Percentiles rank a stretch among this genome's conserved stretches.
Conservation (phyloP, 2,888 invertebrate species). For the Epirrhoe tristata region DNA sequence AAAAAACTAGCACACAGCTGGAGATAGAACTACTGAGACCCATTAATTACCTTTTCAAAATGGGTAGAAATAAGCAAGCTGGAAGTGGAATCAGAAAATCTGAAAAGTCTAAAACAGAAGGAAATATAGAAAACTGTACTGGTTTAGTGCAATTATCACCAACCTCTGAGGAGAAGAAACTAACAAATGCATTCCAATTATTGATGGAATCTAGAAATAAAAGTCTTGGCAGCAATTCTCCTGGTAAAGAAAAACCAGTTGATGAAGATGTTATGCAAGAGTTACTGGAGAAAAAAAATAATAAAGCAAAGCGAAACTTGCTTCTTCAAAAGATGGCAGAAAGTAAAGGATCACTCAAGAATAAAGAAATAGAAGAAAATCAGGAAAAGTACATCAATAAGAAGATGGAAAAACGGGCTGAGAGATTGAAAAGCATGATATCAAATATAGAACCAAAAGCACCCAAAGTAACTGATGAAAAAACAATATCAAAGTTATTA, state of each 20-base stretch:
- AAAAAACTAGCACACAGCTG: conserved; percentile 37
- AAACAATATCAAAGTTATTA: conserved; percentile 24
- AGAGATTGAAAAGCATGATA: conserved; percentile 82
- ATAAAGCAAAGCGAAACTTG: conserved; percentile 79
- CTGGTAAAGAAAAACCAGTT: conserved; percentile 80
- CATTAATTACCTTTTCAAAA: conserved; percentile 71
- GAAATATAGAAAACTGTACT: conserved; percentile 26
- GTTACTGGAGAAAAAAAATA: conserved; percentile 58
- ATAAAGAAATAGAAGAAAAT: conserved; percentile 84
- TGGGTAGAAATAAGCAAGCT: conserved; percentile 64
- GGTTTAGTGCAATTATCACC: conserved; percentile 30
- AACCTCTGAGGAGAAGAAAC: conserved; percentile 58
- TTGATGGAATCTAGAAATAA: conserved; percentile 89
- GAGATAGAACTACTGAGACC: conserved; percentile 54
- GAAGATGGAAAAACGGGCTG: conserved; percentile 86
- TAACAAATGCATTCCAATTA: conserved; percentile 86
- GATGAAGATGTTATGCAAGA: conserved; percentile 58
- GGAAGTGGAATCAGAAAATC: conserved; percentile 40
- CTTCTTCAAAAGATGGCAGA: conserved; percentile 87
- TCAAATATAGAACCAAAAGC: conserved; percentile 56
- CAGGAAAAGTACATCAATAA: conserved; percentile 84
- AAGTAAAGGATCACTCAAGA: conserved; percentile 85
- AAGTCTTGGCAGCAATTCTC: conserved; percentile 87
- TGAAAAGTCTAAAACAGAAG: conserved; percentile 30
- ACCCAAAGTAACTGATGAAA: conserved; percentile 38